Evolutionary conservation across 2,797 vertebrate species (phyloP), one percentile per base, ranked within the genome.

Genomic region (Agapornis canus): DNA sequence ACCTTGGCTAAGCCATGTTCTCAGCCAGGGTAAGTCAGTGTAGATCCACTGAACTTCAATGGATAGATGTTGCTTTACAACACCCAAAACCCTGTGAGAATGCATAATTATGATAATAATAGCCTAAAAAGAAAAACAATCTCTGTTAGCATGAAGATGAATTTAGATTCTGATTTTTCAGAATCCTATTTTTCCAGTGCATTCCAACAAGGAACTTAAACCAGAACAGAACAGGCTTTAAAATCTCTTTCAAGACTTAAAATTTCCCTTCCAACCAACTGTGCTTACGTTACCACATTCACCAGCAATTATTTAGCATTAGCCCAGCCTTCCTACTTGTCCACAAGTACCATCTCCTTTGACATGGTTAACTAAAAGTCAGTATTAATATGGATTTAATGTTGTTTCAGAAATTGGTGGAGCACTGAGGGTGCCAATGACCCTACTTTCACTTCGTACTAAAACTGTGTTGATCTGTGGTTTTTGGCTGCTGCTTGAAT

Each of bases 401-500:
- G 49, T 76, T 86, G 78, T 80, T 75, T 56, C 82, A 95, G 64
- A 89, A 95, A 91, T 43, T 51, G 57, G 75, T 76, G 85, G 92
- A 90, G 75, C 82, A 51, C 90, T 1, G 0, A 92, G 94, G 70
- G 86, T 91, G 64, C 18, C 72, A 92, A 78, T 95, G 84, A 79
- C 82, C 78, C 85, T 83, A 70, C 47, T 92, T 96, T 94, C 68
- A 77, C 56, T 84, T 92, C 91, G 84, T 54, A 51, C 89, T 92
- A 81, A 95, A 95, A 94, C 76, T 78, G 66, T 82, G 76, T 89
- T 93, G 85, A 94, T 88, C 94, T 86, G 75, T 89, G 84, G 70
- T 82, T 97, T 96, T 97, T 91, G 86, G 95, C 65, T 96, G 87
- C 94, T 84, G 88, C 73, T 73, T 91, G 69, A 82, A 96, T 94